A percentile compares a stretch with the other conserved stretches of the same genome.
Conservation (phyloP, 2,797 vertebrate genomes). For the Hephaestus fuliginosus region DNA sequence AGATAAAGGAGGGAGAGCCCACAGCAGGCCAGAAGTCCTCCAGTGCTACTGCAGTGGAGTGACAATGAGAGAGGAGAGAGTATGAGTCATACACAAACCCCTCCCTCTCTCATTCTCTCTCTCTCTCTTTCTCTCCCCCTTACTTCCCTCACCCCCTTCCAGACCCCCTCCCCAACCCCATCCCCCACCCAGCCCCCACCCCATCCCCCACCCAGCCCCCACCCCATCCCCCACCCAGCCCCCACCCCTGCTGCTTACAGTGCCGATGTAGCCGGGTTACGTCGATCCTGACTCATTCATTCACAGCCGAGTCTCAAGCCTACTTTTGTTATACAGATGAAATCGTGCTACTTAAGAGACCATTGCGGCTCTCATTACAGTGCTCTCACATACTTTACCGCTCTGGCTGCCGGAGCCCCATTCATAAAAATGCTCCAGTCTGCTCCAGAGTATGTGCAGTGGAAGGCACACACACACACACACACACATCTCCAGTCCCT, state of each 20-base stretch:
- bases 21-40: constrained; percentile 73
- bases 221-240: no score
- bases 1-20: constrained; percentile 64
- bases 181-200: no score
- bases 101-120: constrained; percentile 49
- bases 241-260: constrained; percentile 19
- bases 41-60: constrained; percentile 77
- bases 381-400: constrained; percentile 70
- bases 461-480: constrained; percentile 17
- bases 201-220: neutral
- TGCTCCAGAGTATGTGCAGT: constrained; percentile 35
- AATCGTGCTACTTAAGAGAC: constrained; percentile 74
- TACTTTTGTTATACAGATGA: constrained; percentile 73
- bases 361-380: constrained; percentile 64
- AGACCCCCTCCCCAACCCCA: no score
- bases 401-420: constrained; percentile 60
- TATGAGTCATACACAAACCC: constrained; percentile 82
- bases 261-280: constrained; percentile 65
- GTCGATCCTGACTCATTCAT: constrained; percentile 82
- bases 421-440: constrained; percentile 71
- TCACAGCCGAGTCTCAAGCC: constrained; percentile 67
- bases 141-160: constrained; percentile 8
- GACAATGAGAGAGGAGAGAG: constrained; percentile 78
- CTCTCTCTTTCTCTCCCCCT: constrained; percentile 3
- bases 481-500: constrained; percentile 37